Conservation (phyloP, 2,888 invertebrate species). For the Rugalucina vietnamica region DNA sequence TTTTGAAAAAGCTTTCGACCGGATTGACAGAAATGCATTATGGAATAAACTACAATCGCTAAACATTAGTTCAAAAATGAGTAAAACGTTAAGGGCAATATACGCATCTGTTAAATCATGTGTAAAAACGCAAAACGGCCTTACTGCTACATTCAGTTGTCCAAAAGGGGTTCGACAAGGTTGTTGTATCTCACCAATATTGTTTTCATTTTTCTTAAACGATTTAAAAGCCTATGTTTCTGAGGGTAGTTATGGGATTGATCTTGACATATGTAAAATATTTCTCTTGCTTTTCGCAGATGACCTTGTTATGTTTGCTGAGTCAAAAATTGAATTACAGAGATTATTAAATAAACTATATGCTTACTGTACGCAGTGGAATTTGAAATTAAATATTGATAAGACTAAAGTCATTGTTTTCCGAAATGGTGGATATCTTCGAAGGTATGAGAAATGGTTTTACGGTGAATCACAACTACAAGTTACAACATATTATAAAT, state of each 20-base stretch:
- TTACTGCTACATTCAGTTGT: no score
- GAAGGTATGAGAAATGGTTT: neutral
- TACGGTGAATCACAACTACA: neutral
- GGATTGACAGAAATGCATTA: no score
- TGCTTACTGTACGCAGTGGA: neutral
- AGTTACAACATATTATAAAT: neutral
- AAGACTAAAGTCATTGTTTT: neutral
- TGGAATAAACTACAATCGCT: no score
- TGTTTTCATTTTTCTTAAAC: neutral
- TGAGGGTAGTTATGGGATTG: neutral
- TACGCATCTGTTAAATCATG: no score
- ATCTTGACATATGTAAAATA: neutral
- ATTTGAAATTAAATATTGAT: neutral
- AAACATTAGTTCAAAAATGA: no score
- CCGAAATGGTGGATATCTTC: neutral
- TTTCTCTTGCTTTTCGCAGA: neutral
- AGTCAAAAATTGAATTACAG: neutral
- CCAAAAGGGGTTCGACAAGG: no score
- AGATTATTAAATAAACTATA: neutral
- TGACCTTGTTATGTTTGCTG: conserved; percentile 5
- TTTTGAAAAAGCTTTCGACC: no score
- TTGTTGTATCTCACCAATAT: no score
- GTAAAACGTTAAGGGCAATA: no score
- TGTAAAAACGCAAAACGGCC: no score
- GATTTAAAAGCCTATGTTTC: neutral